Percentiles rank a stretch among this genome's conserved stretches.
phyloP scores from a whole-genome alignment of 2,113 vertebrate genomes.

The Hyperoodon ampullatus region DNA sequence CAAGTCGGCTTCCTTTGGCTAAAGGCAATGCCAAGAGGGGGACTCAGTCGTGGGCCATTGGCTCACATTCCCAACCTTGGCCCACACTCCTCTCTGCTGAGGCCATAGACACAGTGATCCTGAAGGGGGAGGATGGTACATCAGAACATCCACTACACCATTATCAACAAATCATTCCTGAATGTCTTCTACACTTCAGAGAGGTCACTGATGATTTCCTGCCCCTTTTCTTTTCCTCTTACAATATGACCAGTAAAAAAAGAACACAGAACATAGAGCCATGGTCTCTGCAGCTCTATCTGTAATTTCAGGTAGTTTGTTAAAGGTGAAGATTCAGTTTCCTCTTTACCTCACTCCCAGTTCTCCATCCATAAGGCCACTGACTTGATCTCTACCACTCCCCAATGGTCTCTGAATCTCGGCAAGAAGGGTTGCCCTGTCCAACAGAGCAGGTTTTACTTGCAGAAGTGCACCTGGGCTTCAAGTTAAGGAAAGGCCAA shows the following conservation, averaged over 20 bases:
- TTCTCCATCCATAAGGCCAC: background rate
- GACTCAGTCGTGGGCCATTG: background rate
- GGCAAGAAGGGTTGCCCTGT: background rate
- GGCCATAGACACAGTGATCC: no score
- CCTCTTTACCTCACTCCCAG: background rate
- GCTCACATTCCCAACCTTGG: no score
- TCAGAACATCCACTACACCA: no score
- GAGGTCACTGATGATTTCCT: background rate
- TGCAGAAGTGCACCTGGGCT: background rate
- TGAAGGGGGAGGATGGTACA: no score
- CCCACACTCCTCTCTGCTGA: background rate
- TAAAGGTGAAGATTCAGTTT: background rate
- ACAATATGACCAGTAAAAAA: background rate
- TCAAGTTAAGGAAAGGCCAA: background rate
- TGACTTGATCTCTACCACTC: background rate
- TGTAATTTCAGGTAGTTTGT: background rate
- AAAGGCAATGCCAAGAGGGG: background rate
- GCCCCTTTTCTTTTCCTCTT: background rate
- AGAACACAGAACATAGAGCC: background rate
- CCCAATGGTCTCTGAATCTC: background rate
- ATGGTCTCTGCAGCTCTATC: background rate
- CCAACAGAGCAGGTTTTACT: background rate
- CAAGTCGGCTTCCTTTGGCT: background rate
- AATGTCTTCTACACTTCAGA: background rate
- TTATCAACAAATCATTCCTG: no score